Percentiles rank a stretch among this genome's conserved stretches.
Conservation (phyloP, 1,140 invertebrate genomes). For the Bursaphelenchus mucronatus region DNA sequence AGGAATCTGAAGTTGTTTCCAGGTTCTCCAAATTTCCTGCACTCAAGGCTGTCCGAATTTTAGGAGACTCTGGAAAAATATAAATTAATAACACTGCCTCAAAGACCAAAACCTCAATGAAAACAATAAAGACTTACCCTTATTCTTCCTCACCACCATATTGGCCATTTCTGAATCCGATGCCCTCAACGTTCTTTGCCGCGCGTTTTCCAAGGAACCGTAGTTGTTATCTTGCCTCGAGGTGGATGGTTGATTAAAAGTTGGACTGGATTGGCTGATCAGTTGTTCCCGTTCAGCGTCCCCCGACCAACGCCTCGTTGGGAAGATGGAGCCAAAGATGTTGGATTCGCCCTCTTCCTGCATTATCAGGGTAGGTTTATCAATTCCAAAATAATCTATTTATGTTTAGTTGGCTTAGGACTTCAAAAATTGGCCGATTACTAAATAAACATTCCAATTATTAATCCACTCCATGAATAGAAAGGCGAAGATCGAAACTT, state of each 20-base stretch:
- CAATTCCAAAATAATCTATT: too few species aligned
- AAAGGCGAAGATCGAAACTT: too few species aligned
- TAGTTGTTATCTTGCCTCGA: neutral
- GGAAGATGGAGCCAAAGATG: too few species aligned
- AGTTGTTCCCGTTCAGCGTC: neutral
- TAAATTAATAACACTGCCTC: neutral
- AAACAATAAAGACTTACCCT: neutral
- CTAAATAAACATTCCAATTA: too few species aligned
- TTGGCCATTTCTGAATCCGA: too few species aligned
- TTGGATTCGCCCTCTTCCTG: too few species aligned
- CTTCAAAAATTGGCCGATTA: too few species aligned
- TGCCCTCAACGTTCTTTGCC: neutral
- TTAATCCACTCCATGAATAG: too few species aligned
- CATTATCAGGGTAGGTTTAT: too few species aligned
- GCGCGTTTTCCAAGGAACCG: neutral
- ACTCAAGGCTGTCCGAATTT: neutral
- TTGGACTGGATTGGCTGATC: neutral
- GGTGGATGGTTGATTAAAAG: neutral
- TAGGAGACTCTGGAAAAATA: neutral
- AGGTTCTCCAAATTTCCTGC: slow-evolving; percentile 6
- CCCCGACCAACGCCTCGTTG: too few species aligned
- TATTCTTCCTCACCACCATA: too few species aligned
- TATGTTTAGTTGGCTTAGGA: too few species aligned
- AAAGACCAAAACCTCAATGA: neutral
- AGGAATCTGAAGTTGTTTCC: neutral